A percentile compares a stretch with the other conserved stretches of the same genome.
Conservation (phyloP, 92 coral and sea anemone species). For the Siderastrea siderea region DNA sequence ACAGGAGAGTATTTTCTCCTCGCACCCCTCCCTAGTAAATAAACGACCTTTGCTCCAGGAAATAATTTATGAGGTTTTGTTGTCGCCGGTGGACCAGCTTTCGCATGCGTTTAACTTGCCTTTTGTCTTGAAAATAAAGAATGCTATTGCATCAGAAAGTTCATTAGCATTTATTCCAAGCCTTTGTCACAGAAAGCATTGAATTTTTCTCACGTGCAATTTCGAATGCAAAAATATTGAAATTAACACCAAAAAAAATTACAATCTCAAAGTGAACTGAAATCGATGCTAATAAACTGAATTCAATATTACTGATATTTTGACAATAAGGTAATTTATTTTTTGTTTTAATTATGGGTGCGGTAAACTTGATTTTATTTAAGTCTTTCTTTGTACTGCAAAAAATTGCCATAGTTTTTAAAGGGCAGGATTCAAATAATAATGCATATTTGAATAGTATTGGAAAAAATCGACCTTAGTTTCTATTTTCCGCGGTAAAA, state of each 20-base stretch:
- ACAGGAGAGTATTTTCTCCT: no score
- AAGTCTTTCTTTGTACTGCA: not conserved
- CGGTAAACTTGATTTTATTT: not conserved
- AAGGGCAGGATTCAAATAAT: no score
- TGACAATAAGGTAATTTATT: not conserved
- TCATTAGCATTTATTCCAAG: constrained; percentile 6
- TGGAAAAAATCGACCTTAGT: no score
- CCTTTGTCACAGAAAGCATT: not conserved
- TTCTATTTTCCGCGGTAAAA: no score
- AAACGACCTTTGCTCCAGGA: constrained; percentile 22
- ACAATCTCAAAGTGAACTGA: not conserved
- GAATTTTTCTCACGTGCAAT: not conserved
- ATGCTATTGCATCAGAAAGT: constrained; percentile 53
- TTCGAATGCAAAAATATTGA: not conserved
- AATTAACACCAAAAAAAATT: not conserved
- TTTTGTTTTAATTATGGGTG: not conserved
- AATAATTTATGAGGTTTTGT: constrained; percentile 20
- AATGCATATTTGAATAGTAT: no score
- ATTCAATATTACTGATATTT: not conserved
- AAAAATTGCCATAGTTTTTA: no score
- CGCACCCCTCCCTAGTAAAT: not conserved
- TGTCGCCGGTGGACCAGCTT: constrained; percentile 11
- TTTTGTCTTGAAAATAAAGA: constrained; percentile 13
- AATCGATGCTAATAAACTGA: not conserved
- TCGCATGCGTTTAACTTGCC: constrained; percentile 23